Percentiles rank a stretch among this genome's conserved stretches.
phyloP scores from a whole-genome alignment of 37 sponge, comb jelly and placozoan genomes.

The Spongilla lacustris region DNA sequence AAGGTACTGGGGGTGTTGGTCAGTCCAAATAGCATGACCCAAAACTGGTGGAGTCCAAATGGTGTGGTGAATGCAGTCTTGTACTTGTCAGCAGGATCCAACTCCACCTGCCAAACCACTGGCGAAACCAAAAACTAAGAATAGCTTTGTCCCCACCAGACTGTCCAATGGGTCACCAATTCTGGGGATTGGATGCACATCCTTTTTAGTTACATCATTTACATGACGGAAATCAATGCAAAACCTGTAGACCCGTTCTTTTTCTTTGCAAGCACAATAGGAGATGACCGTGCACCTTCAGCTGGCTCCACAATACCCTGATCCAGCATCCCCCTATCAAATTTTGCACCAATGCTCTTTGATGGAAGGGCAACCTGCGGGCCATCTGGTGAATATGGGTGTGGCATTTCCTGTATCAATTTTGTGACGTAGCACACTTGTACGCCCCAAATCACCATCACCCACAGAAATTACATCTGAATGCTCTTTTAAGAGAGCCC shows the following conservation, averaged over 20 bases:
- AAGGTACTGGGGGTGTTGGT: no score
- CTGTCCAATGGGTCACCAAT: slow-evolving; percentile 15
- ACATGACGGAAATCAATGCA: slow-evolving; percentile 26
- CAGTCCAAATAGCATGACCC: no score
- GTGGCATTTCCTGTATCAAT: not conserved
- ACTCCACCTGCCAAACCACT: no score
- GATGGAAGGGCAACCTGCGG: slow-evolving; percentile 2
- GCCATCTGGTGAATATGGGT: slow-evolving; percentile 5
- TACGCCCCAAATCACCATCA: slow-evolving; percentile 2
- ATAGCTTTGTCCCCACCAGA: not conserved
- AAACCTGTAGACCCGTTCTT: slow-evolving; percentile 1
- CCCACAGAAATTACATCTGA: slow-evolving; percentile 2
- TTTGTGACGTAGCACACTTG: not conserved
- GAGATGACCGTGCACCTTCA: not conserved
- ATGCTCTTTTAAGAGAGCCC: not conserved
- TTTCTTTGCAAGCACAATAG: slow-evolving; percentile 30
- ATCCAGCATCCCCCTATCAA: slow-evolving; percentile 1
- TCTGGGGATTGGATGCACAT: slow-evolving; percentile 30
- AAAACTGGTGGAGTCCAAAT: no score
- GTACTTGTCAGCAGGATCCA: no score
- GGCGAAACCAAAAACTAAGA: slow-evolving; percentile 1
- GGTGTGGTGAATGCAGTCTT: no score
- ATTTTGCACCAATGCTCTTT: slow-evolving; percentile 9
- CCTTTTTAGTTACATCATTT: slow-evolving; percentile 14
- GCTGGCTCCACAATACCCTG: slow-evolving; percentile 9